phyloP scores from a whole-genome alignment of 2,113 vertebrate genomes.

The Phycodurus eques region DNA sequence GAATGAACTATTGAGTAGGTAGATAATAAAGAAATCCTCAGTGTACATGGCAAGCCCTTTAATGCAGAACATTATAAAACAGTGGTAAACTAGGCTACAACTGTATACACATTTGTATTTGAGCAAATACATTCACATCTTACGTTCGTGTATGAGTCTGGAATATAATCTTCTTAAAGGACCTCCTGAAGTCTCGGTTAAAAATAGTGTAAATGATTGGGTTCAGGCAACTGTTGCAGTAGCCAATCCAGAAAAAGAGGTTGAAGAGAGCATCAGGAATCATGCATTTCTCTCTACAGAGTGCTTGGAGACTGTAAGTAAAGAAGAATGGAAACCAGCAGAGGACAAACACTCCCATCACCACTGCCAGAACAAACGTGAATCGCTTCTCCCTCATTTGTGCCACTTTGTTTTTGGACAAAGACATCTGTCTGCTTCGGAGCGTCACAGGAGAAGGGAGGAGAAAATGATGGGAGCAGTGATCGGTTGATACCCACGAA shows the following conservation, averaged over 20 bases:
- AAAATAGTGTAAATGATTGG: constrained; percentile 77
- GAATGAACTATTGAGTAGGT: constrained; percentile 10
- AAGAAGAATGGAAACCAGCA: constrained; percentile 92
- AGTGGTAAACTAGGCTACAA: constrained; percentile 43
- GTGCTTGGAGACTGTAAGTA: constrained; percentile 81
- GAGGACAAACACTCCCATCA: constrained; percentile 83
- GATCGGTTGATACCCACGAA: constrained; percentile 52
- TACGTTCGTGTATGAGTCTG: constrained; percentile 47
- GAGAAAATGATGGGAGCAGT: constrained; percentile 49
- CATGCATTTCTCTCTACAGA: constrained; percentile 76
- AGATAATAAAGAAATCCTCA: constrained; percentile 43
- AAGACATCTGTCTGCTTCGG: constrained; percentile 52
- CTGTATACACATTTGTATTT: constrained; percentile 1
- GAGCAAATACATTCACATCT: constrained; percentile 13
- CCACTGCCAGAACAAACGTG: constrained; percentile 81
- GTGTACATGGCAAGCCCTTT: constrained; percentile 52
- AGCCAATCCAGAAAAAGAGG: constrained; percentile 87
- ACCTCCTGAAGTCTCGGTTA: constrained; percentile 82
- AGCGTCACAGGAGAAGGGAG: constrained; percentile 40
- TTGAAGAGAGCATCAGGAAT: constrained; percentile 84
- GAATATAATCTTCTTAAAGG: constrained; percentile 79
- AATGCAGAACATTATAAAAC: constrained; percentile 52
- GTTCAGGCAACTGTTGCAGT: constrained; percentile 77
- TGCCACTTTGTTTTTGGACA: constrained; percentile 73
- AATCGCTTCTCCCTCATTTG: constrained; percentile 81